Conservation (phyloP, 2,797 vertebrate genomes). For the Channa striata region DNA sequence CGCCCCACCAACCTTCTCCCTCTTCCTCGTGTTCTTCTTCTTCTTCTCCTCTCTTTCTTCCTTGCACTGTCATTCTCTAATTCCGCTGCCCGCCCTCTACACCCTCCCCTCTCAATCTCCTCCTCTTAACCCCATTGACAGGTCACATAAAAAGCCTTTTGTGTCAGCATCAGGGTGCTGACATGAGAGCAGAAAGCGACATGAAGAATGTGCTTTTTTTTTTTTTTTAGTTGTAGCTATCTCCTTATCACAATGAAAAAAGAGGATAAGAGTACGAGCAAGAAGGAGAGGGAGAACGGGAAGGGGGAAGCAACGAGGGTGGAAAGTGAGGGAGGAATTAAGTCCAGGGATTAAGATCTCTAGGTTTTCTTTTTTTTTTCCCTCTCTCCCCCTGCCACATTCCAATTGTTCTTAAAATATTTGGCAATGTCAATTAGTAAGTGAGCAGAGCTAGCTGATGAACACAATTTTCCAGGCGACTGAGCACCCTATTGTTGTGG, state of each 20-base stretch:
- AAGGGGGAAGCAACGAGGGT: constrained; percentile 19
- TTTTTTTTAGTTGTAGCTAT: constrained; percentile 78
- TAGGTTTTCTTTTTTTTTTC: constrained; percentile 81
- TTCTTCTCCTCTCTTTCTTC: constrained; percentile 22
- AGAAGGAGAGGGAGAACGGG: constrained; percentile 8
- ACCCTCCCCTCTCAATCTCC: constrained; percentile 65
- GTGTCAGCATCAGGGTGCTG: constrained; percentile 83
- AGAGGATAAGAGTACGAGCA: constrained; percentile 21
- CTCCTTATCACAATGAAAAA: constrained; percentile 73
- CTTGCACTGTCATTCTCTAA: constrained; percentile 51
- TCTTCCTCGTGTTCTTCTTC: constrained; percentile 23
- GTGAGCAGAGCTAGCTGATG: constrained; percentile 99
- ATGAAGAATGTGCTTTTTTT: constrained; percentile 83
- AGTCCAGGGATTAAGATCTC: constrained; percentile 98
- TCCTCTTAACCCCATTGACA: constrained; percentile 87
- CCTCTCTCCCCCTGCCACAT: constrained; percentile 88
- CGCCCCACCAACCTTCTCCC: constrained; percentile 22
- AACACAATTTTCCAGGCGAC: constrained; percentile 99
- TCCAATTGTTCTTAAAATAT: constrained; percentile 99
- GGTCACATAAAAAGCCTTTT: constrained; percentile 90
- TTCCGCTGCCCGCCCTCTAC: constrained; percentile 22
- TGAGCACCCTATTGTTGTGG: constrained; percentile 99
- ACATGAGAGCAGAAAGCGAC: constrained; percentile 87
- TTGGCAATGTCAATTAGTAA: constrained; percentile 99
- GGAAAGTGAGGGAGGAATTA: constrained; percentile 83